Base-by-base conservation (phyloP, 1,140 invertebrate genomes). In the Magallana ariakensis region DNA sequence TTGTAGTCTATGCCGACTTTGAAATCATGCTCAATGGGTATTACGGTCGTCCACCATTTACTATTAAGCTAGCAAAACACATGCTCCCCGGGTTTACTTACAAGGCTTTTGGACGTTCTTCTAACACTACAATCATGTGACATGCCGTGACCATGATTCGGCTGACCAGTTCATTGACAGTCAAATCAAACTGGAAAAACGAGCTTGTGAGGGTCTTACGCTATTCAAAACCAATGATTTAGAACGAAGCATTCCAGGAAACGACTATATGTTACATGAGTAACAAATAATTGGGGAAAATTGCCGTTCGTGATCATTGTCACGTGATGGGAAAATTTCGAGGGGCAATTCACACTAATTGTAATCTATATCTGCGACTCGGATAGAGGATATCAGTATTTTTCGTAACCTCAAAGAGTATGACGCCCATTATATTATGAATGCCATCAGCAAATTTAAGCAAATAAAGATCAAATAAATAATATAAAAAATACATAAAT, bases 401-500 rank as follows among this genome's bases (percentile, higher is more conserved):
- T 85, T 26, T 56, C 83, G 3, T 33, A 75, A 83, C 0, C 85
- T 56, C 19, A 83, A 83, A 54, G 26, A 83, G n/a, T 33, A 87
- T n/a, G 86, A 84, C 58, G 70, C 75, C 16, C 75, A 88, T 70
- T 15, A 75, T 0, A 86, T 88, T 80, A 88, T 86, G 84, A 58
- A 84, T 5, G 84, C 87, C 1, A 60, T 86, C 22, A 85, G 81
- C 9, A 82, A 57, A 10, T 62, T 58, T 13, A 60, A 85, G 3
- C 13, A 82, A n/a, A 88, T 86, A 60, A 75, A 83, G 19, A 83
- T 88, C 15, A 82, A 80, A 4, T 88, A 85, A 26, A 88, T 86
- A 26, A 84, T 80, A 2, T 58, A 86, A 33, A 33, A 33, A 33
- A 33, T 4, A 33, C 4, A 0, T 33, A 33, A 3, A 87, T 87